These are phyloP conservation scores for Muricea muricata DNA, from an alignment of 92 coral and sea anemone genomes.

Conservation along the genomic window DNA sequence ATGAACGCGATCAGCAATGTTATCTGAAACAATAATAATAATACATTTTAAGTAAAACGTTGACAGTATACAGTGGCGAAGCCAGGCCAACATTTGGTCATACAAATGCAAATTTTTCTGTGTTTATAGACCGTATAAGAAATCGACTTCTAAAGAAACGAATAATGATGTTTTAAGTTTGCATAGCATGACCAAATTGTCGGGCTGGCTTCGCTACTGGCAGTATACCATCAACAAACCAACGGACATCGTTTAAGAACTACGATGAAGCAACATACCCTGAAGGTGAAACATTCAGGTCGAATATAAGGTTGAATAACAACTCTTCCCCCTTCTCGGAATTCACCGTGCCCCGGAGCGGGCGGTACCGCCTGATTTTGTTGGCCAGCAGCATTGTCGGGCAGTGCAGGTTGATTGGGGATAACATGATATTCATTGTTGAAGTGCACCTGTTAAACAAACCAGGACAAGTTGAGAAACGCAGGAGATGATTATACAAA, in stretches of 20 bases:
- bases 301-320: conserved; percentile 95
- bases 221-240: too few species aligned
- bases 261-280: too few species aligned
- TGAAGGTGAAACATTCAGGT: conserved; percentile 79
- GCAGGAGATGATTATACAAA: background rate
- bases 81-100: too few species aligned
- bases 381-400: conserved; percentile 43
- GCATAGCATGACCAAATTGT: too few species aligned
- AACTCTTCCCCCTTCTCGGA: conserved; percentile 71
- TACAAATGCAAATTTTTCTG: too few species aligned
- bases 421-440: conserved; percentile 8
- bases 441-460: conserved; percentile 9
- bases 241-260: background rate
- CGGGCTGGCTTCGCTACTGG: too few species aligned
- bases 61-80: too few species aligned
- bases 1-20: conserved; percentile 78
- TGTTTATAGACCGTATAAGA: too few species aligned
- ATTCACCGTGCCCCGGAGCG: conserved; percentile 40
- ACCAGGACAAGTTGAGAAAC: too few species aligned
- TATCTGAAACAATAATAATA: conserved; percentile 64
- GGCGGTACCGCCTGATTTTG: conserved; percentile 71
- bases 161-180: too few species aligned
- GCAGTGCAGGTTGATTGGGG: conserved; percentile 22
- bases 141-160: too few species aligned
- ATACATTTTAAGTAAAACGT: too few species aligned